Percentiles rank a stretch among this genome's conserved stretches.
Conservation (phyloP, 2,888 invertebrate species). For the Dioctria linearis region DNA sequence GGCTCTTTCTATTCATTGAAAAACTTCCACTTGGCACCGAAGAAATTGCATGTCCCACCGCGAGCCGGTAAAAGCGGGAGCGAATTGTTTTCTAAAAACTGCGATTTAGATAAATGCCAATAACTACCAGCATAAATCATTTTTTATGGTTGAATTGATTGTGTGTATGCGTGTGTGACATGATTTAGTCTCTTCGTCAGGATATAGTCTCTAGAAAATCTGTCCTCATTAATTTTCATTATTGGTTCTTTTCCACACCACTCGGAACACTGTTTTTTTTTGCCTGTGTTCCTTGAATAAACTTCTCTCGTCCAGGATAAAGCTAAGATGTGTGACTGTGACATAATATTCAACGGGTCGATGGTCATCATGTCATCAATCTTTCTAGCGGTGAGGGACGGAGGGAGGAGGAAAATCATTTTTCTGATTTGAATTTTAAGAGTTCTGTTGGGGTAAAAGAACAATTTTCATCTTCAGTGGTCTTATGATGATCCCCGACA, state of each 20-base stretch:
- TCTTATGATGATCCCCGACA: neutral
- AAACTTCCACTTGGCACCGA: constrained; percentile 16
- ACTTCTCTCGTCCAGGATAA: neutral
- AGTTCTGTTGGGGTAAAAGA: neutral
- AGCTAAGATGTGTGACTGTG: neutral
- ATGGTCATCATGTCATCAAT: neutral
- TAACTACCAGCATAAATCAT: neutral
- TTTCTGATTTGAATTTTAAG: constrained; percentile 6
- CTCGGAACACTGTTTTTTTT: no score
- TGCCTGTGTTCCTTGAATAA: no score
- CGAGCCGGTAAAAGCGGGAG: neutral
- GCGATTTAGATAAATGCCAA: neutral
- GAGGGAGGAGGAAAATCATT: neutral
- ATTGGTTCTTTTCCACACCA: neutral
- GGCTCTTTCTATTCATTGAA: constrained; percentile 44
- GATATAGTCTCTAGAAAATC: neutral
- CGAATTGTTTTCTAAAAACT: neutral
- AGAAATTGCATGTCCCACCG: neutral
- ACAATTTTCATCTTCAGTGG: neutral
- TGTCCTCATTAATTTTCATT: neutral
- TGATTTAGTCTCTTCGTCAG: neutral
- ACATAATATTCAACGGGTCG: neutral
- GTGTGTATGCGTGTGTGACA: neutral
- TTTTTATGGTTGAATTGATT: neutral
- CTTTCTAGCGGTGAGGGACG: neutral